Base-by-base conservation (phyloP, 2,888 invertebrate genomes). In the Lymantria monacha region DNA sequence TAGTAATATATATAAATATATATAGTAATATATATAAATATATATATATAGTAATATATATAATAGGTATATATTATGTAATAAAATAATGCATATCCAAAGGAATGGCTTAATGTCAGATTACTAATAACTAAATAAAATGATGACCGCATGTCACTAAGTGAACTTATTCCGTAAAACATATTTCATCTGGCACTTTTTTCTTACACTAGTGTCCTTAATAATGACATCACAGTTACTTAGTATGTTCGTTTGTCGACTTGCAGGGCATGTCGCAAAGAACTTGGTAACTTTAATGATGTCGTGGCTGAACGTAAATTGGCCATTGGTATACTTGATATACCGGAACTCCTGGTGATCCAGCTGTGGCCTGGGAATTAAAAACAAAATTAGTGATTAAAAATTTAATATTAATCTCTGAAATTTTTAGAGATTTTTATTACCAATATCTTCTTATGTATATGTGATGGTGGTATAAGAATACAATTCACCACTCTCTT, bases 261-360 rank as follows among this genome's bases (percentile, higher is more conserved):
- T 68, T 67, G 59, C 14, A 45, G 15, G 11, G 30, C 57, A 66
- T 64, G 65, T 55, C 55, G 53, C 46, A 51, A 59, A 53, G 61
- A 65, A 65, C 62, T 50, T 13, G 62, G 65, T 64, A 64, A 64
- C 54, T 37, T 73, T 77, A 79, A 58, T 79, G 81, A 74, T 84
- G 83, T 58, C 74, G 73, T 56, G 79, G 74, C 48, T 79, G 76
- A 33, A 87, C 80, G 72, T 82, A 87, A 55, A 70, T 74, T 54
- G 90, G 88, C 81, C 86, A 88, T 57, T 86, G 81, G 68, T 89
- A 88, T 13, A 72, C 69, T 57, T 86, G 81, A 67, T 89, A 88
- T 14, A 72, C 69, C 0, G 46, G 55, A n/a, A 30, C 15, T 46
- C 46, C 41, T 40, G 81, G 82, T 59, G 70, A 69, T 57, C 70